Conservation (phyloP, 1,140 invertebrate genomes). For the Dolichoris vasculosae region DNA sequence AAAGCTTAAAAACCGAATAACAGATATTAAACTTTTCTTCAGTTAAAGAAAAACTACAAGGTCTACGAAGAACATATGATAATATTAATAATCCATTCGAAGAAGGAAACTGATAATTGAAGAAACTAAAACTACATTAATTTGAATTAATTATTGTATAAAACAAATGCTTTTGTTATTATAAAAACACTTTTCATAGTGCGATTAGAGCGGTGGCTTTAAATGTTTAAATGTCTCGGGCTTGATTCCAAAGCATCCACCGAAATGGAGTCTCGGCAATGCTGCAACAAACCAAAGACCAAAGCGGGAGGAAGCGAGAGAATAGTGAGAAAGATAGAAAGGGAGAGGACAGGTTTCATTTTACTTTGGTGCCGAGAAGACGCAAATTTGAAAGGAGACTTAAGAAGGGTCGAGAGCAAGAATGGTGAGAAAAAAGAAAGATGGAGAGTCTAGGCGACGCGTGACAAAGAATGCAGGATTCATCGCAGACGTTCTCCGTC, state of each 20-base stretch:
- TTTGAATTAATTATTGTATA: neutral
- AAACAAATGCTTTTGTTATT: neutral
- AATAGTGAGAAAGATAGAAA: neutral
- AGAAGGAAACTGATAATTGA: no score
- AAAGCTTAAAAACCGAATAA: no score
- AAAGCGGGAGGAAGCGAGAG: neutral
- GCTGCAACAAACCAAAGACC: neutral
- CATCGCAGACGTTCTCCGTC: constrained; percentile 15
- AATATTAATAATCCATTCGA: no score
- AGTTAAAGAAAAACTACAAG: no score
- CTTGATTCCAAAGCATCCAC: neutral
- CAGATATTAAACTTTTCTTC: no score
- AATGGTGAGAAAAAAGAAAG: constrained; percentile 1
- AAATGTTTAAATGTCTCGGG: neutral
- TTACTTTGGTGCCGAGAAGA: constrained; percentile 32
- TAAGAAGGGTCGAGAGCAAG: constrained; percentile 8
- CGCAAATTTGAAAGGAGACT: constrained; percentile 36
- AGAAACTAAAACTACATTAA: no score
- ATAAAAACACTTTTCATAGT: neutral
- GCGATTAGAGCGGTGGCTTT: neutral
- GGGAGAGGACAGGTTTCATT: neutral
- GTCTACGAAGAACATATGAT: no score
- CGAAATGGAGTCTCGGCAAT: neutral
- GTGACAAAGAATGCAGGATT: constrained; percentile 39
- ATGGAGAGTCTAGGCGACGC: neutral